Evolutionary conservation across 2,888 invertebrate genomes (phyloP).

Genomic region (Heliconius ethilla): DNA sequence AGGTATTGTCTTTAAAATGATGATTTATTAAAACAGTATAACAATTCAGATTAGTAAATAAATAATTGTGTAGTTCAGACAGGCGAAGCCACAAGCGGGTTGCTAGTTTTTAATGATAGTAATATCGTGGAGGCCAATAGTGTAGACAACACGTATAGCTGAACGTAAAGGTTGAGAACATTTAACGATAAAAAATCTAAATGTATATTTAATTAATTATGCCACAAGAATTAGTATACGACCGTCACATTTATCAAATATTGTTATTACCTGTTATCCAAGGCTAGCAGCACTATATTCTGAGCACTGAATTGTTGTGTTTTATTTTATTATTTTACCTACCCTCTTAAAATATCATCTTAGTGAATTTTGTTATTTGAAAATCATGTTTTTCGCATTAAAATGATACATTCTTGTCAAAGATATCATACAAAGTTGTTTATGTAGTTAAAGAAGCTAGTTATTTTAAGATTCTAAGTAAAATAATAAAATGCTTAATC

Average conservation of each 20-base stretch:
- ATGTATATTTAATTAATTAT: not conserved
- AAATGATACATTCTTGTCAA: not conserved
- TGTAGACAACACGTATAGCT: not conserved
- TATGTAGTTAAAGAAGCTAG: not conserved
- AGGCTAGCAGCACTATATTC: not conserved
- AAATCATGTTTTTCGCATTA: not conserved
- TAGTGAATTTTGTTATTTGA: too few relatives aligned
- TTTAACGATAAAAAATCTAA: not conserved
- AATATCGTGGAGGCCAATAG: not conserved
- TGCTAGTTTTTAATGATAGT: not conserved
- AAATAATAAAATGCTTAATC: not conserved
- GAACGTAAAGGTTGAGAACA: not conserved
- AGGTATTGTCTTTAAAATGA: too few relatives aligned
- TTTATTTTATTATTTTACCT: not conserved
- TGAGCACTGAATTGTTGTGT: not conserved
- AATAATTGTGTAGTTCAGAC: too few relatives aligned
- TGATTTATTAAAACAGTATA: too few relatives aligned
- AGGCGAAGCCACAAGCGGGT: too few relatives aligned
- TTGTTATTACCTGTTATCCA: not conserved
- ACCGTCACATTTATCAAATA: slow-evolving; percentile 7
- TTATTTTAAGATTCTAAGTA: not conserved
- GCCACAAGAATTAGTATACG: not conserved
- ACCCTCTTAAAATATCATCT: not conserved
- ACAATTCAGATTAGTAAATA: too few relatives aligned
- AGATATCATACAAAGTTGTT: not conserved